phyloP scores from a whole-genome alignment of 2,113 vertebrate species.

The Odocoileus virginianus region DNA sequence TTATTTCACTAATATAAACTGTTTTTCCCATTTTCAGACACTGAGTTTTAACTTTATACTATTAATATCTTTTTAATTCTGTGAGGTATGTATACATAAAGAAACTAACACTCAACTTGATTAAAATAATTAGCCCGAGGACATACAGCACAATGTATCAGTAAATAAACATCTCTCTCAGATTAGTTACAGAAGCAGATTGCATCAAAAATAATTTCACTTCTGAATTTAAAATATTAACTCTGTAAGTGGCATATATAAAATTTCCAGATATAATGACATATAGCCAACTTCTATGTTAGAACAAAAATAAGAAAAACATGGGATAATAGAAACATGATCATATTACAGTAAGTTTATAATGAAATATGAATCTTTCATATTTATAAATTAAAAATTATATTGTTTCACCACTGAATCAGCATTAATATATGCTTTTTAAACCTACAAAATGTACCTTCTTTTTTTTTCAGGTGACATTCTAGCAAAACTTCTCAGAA shows the following conservation, averaged over 20 bases:
- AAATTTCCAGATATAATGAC: background rate
- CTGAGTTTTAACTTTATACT: background rate
- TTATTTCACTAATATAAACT: background rate
- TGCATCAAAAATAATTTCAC: slow-evolving; percentile 5
- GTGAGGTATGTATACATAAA: background rate
- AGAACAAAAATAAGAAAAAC: slow-evolving; percentile 10
- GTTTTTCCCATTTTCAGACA: background rate
- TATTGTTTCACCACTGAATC: background rate
- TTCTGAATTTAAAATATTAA: slow-evolving; percentile 41
- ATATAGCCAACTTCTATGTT: slow-evolving; percentile 4
- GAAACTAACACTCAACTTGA: background rate
- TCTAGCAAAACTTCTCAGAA: slow-evolving; percentile 32
- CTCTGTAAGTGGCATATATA: background rate
- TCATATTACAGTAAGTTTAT: background rate
- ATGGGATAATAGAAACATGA: background rate
- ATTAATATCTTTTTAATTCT: background rate
- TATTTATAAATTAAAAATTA: background rate
- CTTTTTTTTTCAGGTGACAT: background rate
- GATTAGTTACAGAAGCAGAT: background rate
- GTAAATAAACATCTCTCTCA: background rate
- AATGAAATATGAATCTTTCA: background rate
- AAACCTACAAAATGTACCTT: background rate
- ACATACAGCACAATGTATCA: slow-evolving; percentile 12
- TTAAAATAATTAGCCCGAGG: background rate
- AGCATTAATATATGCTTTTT: slow-evolving; percentile 2